Conservation (phyloP, 2,113 vertebrate species). For the Rallus limicola region DNA sequence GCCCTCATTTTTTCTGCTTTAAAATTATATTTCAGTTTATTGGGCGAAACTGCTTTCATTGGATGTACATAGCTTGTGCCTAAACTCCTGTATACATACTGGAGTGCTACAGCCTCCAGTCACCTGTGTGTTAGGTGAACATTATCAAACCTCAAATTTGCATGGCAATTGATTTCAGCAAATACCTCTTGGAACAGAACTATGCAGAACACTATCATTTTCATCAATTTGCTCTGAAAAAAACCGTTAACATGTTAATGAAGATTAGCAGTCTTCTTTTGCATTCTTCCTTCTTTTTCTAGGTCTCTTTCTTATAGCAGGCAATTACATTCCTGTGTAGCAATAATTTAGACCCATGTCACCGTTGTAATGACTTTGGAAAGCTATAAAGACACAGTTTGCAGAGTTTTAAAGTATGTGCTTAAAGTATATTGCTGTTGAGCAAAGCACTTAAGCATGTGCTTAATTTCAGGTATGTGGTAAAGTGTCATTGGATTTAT, state of each 20-base stretch:
- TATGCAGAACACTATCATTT: neutral
- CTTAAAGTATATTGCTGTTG: conserved; percentile 68
- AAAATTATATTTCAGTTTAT: neutral
- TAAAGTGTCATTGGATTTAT: conserved; percentile 38
- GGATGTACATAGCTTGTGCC: neutral
- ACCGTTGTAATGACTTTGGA: conserved; percentile 19
- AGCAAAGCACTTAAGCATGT: conserved; percentile 52
- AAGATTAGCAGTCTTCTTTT: neutral
- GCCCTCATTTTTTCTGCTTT: neutral
- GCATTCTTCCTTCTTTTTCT: neutral
- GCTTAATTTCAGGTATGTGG: conserved; percentile 53
- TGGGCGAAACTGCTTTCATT: neutral
- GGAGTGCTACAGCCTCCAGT: neutral
- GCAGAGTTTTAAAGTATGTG: conserved; percentile 59
- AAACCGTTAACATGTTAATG: neutral
- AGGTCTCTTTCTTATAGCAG: neutral
- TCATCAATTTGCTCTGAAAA: neutral
- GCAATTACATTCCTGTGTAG: neutral
- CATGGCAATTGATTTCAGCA: neutral
- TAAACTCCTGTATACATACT: neutral
- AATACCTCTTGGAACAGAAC: neutral
- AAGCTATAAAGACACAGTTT: conserved; percentile 62
- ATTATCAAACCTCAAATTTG: neutral
- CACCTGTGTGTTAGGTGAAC: neutral
- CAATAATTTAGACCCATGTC: conserved; percentile 45